phyloP scores from a whole-genome alignment of 2,797 vertebrate species.

The Cirrhinus molitorella region DNA sequence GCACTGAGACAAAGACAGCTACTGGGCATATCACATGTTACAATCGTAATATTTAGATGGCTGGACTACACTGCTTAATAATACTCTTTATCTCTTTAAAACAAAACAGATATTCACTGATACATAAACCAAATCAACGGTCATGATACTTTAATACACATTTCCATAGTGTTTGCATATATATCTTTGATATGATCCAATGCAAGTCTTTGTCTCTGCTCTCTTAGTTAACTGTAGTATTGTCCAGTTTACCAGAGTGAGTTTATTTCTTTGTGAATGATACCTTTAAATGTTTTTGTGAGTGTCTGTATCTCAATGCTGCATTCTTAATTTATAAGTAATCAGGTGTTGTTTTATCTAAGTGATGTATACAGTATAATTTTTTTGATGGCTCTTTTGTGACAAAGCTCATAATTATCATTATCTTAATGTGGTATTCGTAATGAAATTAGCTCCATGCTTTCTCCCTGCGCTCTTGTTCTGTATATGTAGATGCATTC shows the following conservation, averaged over 20 bases:
- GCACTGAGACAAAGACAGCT: slow-evolving; percentile 55
- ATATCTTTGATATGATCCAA: slow-evolving; percentile 23
- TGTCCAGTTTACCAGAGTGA: slow-evolving; percentile 31
- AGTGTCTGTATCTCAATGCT: slow-evolving; percentile 51
- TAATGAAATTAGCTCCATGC: not conserved
- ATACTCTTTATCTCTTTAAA: not conserved
- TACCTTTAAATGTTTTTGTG: slow-evolving; percentile 39
- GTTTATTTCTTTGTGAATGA: slow-evolving; percentile 43
- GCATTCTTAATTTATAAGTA: slow-evolving; percentile 59
- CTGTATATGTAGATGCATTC: slow-evolving; percentile 49
- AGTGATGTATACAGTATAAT: slow-evolving; percentile 20
- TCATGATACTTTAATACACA: not conserved
- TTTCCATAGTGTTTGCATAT: not conserved
- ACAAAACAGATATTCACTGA: not conserved
- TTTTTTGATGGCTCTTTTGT: slow-evolving; percentile 9
- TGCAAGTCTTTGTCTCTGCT: slow-evolving; percentile 57
- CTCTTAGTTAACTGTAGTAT: slow-evolving; percentile 36
- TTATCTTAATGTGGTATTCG: slow-evolving; percentile 24
- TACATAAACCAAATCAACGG: not conserved
- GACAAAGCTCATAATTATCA: slow-evolving; percentile 1
- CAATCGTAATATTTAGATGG: slow-evolving; percentile 6
- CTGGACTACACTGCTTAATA: not conserved
- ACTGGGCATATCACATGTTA: slow-evolving; percentile 43
- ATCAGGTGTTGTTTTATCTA: slow-evolving; percentile 53
- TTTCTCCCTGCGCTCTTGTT: slow-evolving; percentile 25